Conservation (phyloP, 2,113 vertebrate species). For the Pelobates fuscus region DNA sequence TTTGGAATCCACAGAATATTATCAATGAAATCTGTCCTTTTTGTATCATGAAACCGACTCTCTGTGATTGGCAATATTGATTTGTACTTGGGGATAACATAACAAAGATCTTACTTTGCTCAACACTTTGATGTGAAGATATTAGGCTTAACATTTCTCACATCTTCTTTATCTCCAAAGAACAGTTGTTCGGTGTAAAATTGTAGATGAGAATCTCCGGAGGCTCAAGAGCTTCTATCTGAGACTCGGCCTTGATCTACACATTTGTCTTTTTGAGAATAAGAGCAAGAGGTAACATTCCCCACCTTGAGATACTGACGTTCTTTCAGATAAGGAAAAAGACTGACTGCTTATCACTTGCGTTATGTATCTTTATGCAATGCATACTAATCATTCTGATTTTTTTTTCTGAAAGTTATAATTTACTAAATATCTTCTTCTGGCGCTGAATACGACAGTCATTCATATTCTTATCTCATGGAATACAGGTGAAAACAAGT, state of each 20-base stretch:
- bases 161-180: slow-evolving; percentile 48
- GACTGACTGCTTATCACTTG: no score
- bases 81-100: slow-evolving; percentile 46
- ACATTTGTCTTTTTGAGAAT: slow-evolving; percentile 27
- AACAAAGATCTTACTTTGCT: slow-evolving; percentile 42
- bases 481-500: no score
- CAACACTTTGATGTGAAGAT: slow-evolving; percentile 45
- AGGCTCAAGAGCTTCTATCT: slow-evolving; percentile 5
- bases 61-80: slow-evolving; percentile 48
- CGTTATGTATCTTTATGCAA: not conserved
- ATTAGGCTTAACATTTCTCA: slow-evolving; percentile 44
- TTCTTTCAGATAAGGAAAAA: not conserved
- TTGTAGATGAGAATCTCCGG: slow-evolving; percentile 43
- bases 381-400: not conserved
- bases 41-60: slow-evolving; percentile 27
- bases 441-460: no score
- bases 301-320: not conserved
- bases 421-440: no score
- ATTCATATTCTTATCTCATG: no score
- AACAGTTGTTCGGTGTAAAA: slow-evolving; percentile 45
- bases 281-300: slow-evolving; percentile 1
- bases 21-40: slow-evolving; percentile 22
- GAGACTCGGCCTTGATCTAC: slow-evolving; percentile 35
- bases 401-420: no score
- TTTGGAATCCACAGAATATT: not conserved